A percentile compares a stretch with the other conserved stretches of the same genome.
phyloP scores from a whole-genome alignment of 2,888 invertebrate genomes.

The Drosophila kuntzei region DNA sequence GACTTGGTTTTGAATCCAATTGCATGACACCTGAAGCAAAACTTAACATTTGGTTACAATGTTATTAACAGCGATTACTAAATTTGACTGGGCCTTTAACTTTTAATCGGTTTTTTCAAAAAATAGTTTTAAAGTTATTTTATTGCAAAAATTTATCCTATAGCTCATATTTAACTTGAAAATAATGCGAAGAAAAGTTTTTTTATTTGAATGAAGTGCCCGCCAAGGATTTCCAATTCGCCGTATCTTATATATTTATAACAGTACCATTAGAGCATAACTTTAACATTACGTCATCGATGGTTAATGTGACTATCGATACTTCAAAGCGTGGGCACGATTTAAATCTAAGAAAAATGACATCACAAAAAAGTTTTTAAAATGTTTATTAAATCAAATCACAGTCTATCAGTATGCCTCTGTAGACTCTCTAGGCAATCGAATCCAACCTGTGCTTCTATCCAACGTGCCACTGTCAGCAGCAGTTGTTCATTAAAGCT shows the following conservation, averaged over 20 bases:
- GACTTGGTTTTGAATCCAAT: slow-evolving; percentile 34
- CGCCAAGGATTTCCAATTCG: not conserved
- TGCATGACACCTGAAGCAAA: slow-evolving; percentile 15
- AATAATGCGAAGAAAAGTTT: too few species aligned
- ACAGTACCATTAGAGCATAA: not conserved
- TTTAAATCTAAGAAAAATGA: not conserved
- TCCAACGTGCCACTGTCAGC: slow-evolving; percentile 92
- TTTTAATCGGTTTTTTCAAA: not conserved
- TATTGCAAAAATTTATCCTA: not conserved
- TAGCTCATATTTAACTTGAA: not conserved
- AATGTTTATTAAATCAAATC: not conserved
- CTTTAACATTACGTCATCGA: not conserved
- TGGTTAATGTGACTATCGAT: not conserved
- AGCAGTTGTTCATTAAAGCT: slow-evolving; percentile 91
- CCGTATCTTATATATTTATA: not conserved
- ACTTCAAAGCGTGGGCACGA: not conserved
- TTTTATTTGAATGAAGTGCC: not conserved
- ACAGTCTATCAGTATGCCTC: slow-evolving; percentile 3
- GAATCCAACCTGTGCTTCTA: slow-evolving; percentile 89
- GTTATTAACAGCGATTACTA: slow-evolving; percentile 9
- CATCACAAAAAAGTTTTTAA: not conserved
- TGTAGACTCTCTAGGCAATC: slow-evolving; percentile 68
- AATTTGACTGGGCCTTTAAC: too few species aligned
- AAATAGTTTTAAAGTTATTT: not conserved
- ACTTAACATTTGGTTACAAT: not conserved